Evolutionary conservation across 2,888 invertebrate genomes (phyloP), one percentile per base, ranked within the genome.

Genomic region (Tridacna gigas): DNA sequence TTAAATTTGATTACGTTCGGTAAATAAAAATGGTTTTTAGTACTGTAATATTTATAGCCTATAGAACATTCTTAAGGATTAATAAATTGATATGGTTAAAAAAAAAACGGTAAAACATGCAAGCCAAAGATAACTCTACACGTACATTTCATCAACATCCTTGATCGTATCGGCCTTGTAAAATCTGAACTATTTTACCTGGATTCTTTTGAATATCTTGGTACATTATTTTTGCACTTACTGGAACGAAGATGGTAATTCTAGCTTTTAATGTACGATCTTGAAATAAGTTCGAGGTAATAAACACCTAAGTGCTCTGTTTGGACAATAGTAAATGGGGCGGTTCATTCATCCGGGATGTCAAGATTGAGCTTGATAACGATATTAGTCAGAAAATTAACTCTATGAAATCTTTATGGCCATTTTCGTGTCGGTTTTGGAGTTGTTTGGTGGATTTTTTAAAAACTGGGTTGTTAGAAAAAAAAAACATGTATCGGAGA

Each of bases 281-380:
- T 45, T n/a, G 67, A 45, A 67, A 18, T 18, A 13, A 20, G 20
- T 45, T 67, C 67, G 13, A 20, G 67, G 18, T 45, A 67, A 67
- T 67, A n/a, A n/a, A 37, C 5, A 51, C 71, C 22, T 71, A 71
- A 71, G 71, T 51, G 26, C 51, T 51, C 25, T 51, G 3, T 71
- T 71, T 51, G 26, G 71, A 47, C 71, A 71, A 47, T 71, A 71
- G 51, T n/a, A 51, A 71, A 71, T 71, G 51, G 71, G 37, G 71
- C 22, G 51, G 71, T 51, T 37, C 7, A 71, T 71, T 71, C 71
- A 51, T 71, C 51, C 51, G 28, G 45, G 45, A 37, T 37, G 45
- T n/a, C 67, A 45, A 45, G 45, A 66, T 66, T 26, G 15, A 66
- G 66, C 7, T 28, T 26, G 45, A 45, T 37, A 67, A 67, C 18